phyloP scores from a whole-genome alignment of 2,888 invertebrate genomes.

The Thecocarcelia acutangulata region DNA sequence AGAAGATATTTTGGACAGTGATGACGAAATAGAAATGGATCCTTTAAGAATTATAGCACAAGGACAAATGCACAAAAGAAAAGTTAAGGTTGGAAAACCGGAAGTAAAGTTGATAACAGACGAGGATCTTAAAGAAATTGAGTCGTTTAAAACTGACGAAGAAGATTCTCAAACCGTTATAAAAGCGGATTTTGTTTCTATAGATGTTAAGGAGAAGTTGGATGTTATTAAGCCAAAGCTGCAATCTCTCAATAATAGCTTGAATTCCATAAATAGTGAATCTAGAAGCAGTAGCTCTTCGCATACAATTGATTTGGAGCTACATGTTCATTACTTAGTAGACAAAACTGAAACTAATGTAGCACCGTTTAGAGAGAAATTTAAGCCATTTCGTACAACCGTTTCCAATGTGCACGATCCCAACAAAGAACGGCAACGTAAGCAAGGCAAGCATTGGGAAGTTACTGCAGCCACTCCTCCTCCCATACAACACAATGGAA shows the following conservation, averaged over 20 bases:
- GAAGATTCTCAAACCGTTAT: background rate
- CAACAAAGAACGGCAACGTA: constrained; percentile 78
- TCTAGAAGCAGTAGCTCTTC: constrained; percentile 50
- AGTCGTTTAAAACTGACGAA: constrained; percentile 72
- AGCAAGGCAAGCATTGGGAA: constrained; percentile 79
- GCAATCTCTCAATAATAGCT: constrained; percentile 27
- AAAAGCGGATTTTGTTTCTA: constrained; percentile 72
- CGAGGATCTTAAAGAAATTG: constrained; percentile 78
- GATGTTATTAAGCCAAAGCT: constrained; percentile 65
- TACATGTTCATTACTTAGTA: constrained; percentile 78
- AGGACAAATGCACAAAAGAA: constrained; percentile 77
- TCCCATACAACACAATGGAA: constrained; percentile 75
- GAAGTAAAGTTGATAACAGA: constrained; percentile 76
- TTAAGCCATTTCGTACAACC: constrained; percentile 79
- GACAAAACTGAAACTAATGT: constrained; percentile 74
- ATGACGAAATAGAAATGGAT: constrained; percentile 79
- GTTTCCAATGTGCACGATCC: constrained; percentile 79
- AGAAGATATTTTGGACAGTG: constrained; percentile 78
- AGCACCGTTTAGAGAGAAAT: constrained; percentile 74
- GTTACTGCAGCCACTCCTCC: constrained; percentile 81
- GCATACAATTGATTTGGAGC: constrained; percentile 72
- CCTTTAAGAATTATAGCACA: constrained; percentile 79
- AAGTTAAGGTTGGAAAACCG: constrained; percentile 73
- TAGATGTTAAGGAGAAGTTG: constrained; percentile 72
- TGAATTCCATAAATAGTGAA: constrained; percentile 17